Conservation (phyloP, 2,113 vertebrate species). For the Egretta garzetta region DNA sequence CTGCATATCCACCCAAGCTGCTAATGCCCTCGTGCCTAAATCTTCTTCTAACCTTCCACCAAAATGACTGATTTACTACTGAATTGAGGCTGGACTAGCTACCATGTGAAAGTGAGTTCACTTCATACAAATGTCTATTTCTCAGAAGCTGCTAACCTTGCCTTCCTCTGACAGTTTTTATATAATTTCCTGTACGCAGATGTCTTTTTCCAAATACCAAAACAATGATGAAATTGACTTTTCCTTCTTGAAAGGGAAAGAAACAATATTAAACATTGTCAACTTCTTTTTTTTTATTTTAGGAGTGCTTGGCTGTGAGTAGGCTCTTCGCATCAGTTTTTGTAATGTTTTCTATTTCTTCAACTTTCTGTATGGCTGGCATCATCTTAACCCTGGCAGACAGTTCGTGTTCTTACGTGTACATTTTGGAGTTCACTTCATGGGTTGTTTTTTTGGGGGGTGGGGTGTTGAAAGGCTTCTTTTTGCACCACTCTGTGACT, state of each 20-base stretch:
- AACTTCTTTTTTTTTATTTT: background rate
- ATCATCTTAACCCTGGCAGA: background rate
- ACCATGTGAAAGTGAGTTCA: background rate
- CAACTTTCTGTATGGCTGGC: background rate
- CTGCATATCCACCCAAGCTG: background rate
- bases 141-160: background rate
- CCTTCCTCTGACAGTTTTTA: background rate
- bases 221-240: background rate
- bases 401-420: background rate
- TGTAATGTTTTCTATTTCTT: background rate
- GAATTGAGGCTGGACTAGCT: background rate
- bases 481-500: background rate
- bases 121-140: background rate
- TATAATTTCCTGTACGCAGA: background rate
- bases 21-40: background rate
- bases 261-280: background rate
- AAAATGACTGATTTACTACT: background rate
- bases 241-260: background rate
- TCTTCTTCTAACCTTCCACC: background rate
- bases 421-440: background rate
- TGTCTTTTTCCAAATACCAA: background rate
- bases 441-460: rapidly evolving
- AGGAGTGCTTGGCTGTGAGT: background rate
- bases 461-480: rapidly evolving
- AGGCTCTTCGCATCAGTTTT: background rate